phyloP scores from a whole-genome alignment of 2,113 vertebrate genomes.

The Apodemus speciosus region DNA sequence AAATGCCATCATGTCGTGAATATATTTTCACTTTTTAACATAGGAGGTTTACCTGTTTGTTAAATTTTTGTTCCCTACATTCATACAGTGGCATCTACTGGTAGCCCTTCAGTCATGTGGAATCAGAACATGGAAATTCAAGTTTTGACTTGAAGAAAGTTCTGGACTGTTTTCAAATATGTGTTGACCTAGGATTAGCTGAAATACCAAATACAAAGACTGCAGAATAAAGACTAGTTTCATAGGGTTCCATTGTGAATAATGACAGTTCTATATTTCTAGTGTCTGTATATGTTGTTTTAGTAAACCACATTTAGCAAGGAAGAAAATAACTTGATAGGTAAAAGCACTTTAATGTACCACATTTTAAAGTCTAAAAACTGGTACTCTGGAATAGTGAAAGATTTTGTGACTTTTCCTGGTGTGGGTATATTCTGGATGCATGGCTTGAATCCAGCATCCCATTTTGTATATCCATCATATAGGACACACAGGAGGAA shows the following conservation, averaged over 20 bases:
- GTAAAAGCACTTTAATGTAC: not conserved
- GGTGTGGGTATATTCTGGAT: not conserved
- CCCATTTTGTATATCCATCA: not conserved
- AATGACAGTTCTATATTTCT: not conserved
- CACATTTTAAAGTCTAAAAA: not conserved
- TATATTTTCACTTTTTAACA: not conserved
- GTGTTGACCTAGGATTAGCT: not conserved
- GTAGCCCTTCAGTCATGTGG: not conserved
- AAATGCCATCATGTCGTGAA: not conserved
- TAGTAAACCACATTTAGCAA: not conserved
- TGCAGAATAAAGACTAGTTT: not conserved
- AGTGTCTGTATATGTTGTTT: not conserved
- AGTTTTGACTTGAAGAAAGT: not conserved
- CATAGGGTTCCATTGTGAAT: not conserved
- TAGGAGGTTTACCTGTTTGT: not conserved
- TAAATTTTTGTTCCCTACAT: not conserved
- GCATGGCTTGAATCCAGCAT: not conserved
- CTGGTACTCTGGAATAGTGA: not conserved
- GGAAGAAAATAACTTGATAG: not conserved
- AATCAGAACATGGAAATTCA: not conserved
- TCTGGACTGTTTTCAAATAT: not conserved
- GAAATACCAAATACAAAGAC: not conserved
- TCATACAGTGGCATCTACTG: too few relatives aligned
- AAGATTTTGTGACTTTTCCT: conserved; percentile 29
- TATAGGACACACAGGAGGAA: not conserved